Base-by-base conservation (phyloP, 2,888 invertebrate species). In the Trachelus stipa region DNA sequence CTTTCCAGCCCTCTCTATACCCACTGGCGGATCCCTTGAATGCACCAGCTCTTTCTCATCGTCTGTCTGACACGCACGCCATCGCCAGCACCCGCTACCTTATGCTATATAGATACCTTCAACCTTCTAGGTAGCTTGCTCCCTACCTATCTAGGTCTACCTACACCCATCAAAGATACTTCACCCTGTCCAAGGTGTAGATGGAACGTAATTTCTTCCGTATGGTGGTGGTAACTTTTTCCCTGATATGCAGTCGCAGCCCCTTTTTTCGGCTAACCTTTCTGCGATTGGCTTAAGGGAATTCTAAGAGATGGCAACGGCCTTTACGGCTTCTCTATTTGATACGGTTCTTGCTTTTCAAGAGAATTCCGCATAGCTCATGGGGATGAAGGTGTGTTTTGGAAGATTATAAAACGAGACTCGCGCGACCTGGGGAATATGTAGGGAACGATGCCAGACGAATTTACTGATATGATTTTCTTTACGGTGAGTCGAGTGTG, bases 11-110 rank as follows among this genome's bases (percentile, higher is more conserved):
- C 73, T 35, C 37, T 56, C 30, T 37, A 35, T 34, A 34, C 76
- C 73, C 84, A 81, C 82, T 80, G 80, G 81, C 82, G 85, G 84
- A 85, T 84, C 83, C 84, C 86, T 80, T 85, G 83, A 86, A 87
- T 88, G 84, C 86, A 86, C 83, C 85, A 85, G 79, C 87, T 85
- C 87, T 87, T 87, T 87, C 86, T 86, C 87, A 88, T 88, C 85
- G 86, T 86, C 83, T 82, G 85, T 85, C 88, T 86, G 88, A 87
- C 88, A 88, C 86, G 88, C 88, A 88, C 85, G 87, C 86, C 83
- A 88, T 83, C 84, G 82, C 83, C 82, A 80, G 81, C 80, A 79
- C 79, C 79, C 77, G 56, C 9, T 56, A 23, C 56, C 56, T 23
- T 56, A 56, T 15, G 56, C 56, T 56, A 9, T 56, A 56, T 6